A percentile compares a stretch with the other conserved stretches of the same genome.
phyloP scores from a whole-genome alignment of 2,797 vertebrate species.

The Tragelaphus oryx region DNA sequence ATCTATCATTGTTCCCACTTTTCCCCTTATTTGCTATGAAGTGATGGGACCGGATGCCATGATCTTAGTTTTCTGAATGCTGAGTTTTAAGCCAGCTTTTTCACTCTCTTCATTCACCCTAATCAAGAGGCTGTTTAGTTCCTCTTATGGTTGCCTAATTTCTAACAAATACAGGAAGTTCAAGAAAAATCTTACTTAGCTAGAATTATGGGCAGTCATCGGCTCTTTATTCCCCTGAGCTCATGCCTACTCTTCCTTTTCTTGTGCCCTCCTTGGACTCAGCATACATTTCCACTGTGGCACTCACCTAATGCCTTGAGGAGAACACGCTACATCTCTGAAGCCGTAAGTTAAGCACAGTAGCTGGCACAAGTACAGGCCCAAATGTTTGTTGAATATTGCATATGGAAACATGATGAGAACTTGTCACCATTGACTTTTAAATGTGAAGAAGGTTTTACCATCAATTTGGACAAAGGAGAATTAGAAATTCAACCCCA shows the following conservation, averaged over 20 bases:
- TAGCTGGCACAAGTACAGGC: background rate
- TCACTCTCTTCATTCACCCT: background rate
- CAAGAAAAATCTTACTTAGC: background rate
- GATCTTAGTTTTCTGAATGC: background rate
- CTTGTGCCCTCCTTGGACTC: background rate
- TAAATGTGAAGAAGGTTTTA: background rate
- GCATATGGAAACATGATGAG: background rate
- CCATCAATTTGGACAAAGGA: background rate
- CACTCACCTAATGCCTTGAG: background rate
- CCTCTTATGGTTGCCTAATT: background rate
- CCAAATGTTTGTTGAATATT: background rate
- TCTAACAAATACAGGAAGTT: background rate
- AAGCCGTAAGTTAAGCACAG: background rate
- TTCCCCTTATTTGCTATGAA: background rate
- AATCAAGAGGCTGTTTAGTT: background rate
- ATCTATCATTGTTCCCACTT: background rate
- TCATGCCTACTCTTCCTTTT: background rate
- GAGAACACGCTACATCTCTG: background rate
- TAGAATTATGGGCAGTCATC: background rate
- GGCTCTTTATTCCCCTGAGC: background rate
- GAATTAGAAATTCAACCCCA: background rate
- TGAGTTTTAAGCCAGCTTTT: background rate
- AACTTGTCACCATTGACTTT: background rate
- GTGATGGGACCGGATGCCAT: background rate
- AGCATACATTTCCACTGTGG: background rate